Conservation (phyloP, 2,888 invertebrate genomes). For the Caenorhabditis panamensis region DNA sequence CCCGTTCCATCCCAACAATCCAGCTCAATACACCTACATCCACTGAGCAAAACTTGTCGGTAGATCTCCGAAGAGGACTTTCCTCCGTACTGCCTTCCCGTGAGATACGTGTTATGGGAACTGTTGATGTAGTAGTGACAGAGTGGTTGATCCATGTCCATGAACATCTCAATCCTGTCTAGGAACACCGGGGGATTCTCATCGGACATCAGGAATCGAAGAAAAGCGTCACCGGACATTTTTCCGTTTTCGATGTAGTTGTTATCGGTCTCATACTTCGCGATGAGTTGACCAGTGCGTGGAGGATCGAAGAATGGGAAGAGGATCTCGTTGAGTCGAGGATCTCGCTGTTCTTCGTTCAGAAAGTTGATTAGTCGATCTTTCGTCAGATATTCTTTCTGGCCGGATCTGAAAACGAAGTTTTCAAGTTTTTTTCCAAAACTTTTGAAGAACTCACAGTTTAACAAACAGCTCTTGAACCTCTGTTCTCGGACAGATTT, state of each 20-base stretch:
- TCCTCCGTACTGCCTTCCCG: slow-evolving; percentile 96
- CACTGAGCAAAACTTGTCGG: slow-evolving; percentile 88
- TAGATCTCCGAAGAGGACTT: slow-evolving; percentile 98
- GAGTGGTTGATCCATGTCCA: slow-evolving; percentile 97
- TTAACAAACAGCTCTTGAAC: slow-evolving; percentile 94
- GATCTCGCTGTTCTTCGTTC: slow-evolving; percentile 92
- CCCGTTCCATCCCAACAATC: slow-evolving; percentile 82
- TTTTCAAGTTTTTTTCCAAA: neutral
- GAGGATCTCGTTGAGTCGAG: slow-evolving; percentile 97
- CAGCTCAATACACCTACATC: slow-evolving; percentile 87
- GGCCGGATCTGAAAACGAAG: slow-evolving; percentile 74
- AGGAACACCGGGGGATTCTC: slow-evolving; percentile 99
- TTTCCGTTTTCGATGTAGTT: slow-evolving; percentile 79
- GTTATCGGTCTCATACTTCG: slow-evolving; percentile 85
- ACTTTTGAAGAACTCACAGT: slow-evolving; percentile 67
- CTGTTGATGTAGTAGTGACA: slow-evolving; percentile 97
- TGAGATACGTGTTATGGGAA: slow-evolving; percentile 95
- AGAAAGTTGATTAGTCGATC: slow-evolving; percentile 78
- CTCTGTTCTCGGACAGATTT: slow-evolving; percentile 98
- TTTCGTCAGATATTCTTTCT: slow-evolving; percentile 80
- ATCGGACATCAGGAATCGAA: slow-evolving; percentile 98
- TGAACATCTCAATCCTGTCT: slow-evolving; percentile 86
- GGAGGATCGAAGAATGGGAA: slow-evolving; percentile 97
- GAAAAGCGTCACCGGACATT: slow-evolving; percentile 90
- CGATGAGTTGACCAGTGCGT: slow-evolving; percentile 93